Percentiles rank a stretch among this genome's conserved stretches.
These are phyloP conservation scores for Heterotis niloticus DNA, from an alignment of 2,113 vertebrate genomes.

Conservation along the genomic window DNA sequence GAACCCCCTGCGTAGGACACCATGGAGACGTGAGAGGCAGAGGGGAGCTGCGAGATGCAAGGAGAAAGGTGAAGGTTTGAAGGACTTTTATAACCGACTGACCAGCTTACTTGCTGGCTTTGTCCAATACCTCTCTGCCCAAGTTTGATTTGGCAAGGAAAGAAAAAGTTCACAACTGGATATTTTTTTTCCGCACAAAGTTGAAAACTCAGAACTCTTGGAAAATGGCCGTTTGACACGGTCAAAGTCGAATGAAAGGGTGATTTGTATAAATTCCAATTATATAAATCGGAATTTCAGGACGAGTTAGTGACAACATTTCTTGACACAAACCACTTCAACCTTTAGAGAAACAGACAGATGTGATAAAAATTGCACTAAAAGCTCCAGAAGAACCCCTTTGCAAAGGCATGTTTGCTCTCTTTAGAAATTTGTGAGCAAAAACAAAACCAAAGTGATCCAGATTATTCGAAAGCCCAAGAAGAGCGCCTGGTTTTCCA, in stretches of 20 bases:
- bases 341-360: conserved; percentile 13
- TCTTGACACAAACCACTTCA: conserved; percentile 28
- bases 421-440: not conserved
- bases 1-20: no score
- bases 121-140: no score
- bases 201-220: conserved; percentile 39
- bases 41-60: no score
- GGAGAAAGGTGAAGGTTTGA: no score
- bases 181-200: conserved; percentile 59
- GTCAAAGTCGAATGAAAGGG: conserved; percentile 41
- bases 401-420: not conserved
- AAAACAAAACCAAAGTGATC: not conserved
- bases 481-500: not conserved
- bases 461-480: not conserved
- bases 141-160: not conserved
- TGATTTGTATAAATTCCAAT: no score
- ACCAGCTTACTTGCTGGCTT: no score
- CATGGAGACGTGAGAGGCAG: no score
- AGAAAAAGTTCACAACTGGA: not conserved
- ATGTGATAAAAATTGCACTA: not conserved
- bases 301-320: conserved; percentile 54
- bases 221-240: conserved; percentile 36
- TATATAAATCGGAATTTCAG: no score
- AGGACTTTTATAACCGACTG: no score
- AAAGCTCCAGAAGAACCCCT: not conserved